phyloP scores from a whole-genome alignment of 1,140 invertebrate genomes.

The Heliothis virescens region DNA sequence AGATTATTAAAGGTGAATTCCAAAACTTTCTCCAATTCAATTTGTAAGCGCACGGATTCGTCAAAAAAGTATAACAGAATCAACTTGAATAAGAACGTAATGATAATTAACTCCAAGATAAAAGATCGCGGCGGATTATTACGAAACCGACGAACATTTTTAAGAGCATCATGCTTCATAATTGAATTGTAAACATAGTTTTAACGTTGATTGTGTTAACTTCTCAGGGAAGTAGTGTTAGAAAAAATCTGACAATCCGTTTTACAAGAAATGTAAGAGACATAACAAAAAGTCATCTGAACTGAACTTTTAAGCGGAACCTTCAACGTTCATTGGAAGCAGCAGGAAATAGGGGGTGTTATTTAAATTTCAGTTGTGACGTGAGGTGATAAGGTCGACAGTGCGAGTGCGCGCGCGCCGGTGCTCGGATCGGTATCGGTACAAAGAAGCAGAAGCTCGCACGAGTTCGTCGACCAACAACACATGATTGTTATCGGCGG shows the following conservation, averaged over 20 bases:
- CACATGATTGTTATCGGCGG: slow-evolving; percentile 68
- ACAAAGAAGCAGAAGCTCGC: slow-evolving; percentile 65
- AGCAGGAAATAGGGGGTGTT: background rate
- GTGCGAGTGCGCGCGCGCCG: slow-evolving; percentile 25
- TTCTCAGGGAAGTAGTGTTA: slow-evolving; percentile 55
- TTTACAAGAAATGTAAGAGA: slow-evolving; percentile 48
- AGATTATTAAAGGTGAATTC: slow-evolving; percentile 4
- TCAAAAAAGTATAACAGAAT: slow-evolving; percentile 36
- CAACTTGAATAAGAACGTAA: slow-evolving; percentile 59
- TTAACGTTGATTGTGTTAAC: slow-evolving; percentile 28
- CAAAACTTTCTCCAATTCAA: slow-evolving; percentile 29
- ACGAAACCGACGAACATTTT: slow-evolving; percentile 54
- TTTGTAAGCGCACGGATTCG: slow-evolving; percentile 4
- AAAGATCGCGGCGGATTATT: slow-evolving; percentile 53
- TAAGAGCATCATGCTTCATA: slow-evolving; percentile 53
- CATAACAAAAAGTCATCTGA: slow-evolving; percentile 55
- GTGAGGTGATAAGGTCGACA: slow-evolving; percentile 52
- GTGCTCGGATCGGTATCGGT: slow-evolving; percentile 51
- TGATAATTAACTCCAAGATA: slow-evolving; percentile 60
- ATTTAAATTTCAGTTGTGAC: slow-evolving; percentile 27
- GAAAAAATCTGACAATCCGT: slow-evolving; percentile 48
- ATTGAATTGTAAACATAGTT: slow-evolving; percentile 51
- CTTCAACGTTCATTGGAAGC: background rate
- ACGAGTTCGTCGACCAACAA: slow-evolving; percentile 68
- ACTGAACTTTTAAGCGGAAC: slow-evolving; percentile 35